Evolutionary conservation across 64 coral and sea anemone genomes (phyloP).

Genomic region (Hydrozoanthus tunicans): DNA sequence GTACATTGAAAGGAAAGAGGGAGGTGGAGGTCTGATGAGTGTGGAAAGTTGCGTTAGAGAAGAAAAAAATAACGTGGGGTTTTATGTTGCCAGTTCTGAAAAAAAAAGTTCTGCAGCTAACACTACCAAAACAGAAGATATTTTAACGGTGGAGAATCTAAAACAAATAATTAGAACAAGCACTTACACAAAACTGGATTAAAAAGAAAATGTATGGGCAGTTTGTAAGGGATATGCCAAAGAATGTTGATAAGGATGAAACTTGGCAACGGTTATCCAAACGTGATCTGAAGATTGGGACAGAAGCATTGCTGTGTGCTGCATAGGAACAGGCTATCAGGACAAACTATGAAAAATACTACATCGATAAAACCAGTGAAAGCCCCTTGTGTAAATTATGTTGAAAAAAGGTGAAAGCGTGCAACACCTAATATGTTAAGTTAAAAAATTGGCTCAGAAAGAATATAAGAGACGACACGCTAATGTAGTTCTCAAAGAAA

Average conservation of each 20-base stretch:
- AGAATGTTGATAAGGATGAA: no score
- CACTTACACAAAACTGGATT: no score
- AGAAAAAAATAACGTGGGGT: neutral
- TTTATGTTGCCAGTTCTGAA: no score
- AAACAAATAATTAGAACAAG: no score
- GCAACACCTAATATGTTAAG: neutral
- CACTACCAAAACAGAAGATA: no score
- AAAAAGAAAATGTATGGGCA: no score
- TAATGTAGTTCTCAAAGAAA: neutral
- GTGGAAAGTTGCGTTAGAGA: neutral
- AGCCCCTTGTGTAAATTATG: slow-evolving; percentile 44
- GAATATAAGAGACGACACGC: no score
- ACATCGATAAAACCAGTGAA: slow-evolving; percentile 44
- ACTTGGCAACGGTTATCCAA: neutral
- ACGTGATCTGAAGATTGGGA: slow-evolving; percentile 37
- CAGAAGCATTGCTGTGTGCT: slow-evolving; percentile 17
- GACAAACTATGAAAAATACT: slow-evolving; percentile 9
- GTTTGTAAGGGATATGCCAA: no score
- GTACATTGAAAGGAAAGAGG: neutral
- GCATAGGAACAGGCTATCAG: slow-evolving; percentile 11
- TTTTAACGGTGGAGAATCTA: no score
- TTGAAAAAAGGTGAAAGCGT: slow-evolving; percentile 47
- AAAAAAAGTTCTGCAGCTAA: no score
- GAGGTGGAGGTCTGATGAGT: no score
- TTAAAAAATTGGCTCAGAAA: neutral